Evolutionary conservation across 2,888 invertebrate genomes (phyloP).

Genomic region (Helobdella robusta): DNA sequence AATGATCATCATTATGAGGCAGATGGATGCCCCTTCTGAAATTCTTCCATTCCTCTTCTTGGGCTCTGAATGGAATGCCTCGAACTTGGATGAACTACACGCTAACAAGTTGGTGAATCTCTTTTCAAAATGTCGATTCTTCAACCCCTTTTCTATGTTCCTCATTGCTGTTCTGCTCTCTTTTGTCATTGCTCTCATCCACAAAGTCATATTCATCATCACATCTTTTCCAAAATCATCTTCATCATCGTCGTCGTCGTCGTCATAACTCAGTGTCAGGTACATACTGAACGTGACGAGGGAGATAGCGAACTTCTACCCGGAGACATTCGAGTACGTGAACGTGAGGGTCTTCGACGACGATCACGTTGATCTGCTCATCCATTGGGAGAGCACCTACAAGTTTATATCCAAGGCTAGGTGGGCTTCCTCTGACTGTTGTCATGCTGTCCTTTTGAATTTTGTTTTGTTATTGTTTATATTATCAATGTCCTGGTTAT

Average conservation of each 20-base stretch:
- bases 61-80: constrained; percentile 99
- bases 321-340: constrained; percentile 86
- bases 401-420: constrained; percentile 85
- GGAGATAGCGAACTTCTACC: constrained; percentile 98
- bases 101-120: constrained; percentile 74
- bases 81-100: constrained; percentile 89
- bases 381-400: constrained; percentile 94
- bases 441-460: not conserved
- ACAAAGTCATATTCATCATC: not conserved
- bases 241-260: not conserved
- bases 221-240: not conserved
- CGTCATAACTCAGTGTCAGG: constrained; percentile 63
- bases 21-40: constrained; percentile 94
- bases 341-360: constrained; percentile 94
- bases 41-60: constrained; percentile 94
- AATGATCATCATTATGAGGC: constrained; percentile 91
- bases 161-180: too few relatives aligned
- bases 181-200: too few relatives aligned
- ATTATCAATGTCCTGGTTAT: not conserved
- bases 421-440: constrained; percentile 44
- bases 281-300: constrained; percentile 94
- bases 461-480: not conserved
- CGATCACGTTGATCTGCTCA: constrained; percentile 87
- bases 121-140: too few relatives aligned
- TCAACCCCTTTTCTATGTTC: too few relatives aligned